Conservation (phyloP, 2,888 invertebrate species). For the Agrochola lychnidis region DNA sequence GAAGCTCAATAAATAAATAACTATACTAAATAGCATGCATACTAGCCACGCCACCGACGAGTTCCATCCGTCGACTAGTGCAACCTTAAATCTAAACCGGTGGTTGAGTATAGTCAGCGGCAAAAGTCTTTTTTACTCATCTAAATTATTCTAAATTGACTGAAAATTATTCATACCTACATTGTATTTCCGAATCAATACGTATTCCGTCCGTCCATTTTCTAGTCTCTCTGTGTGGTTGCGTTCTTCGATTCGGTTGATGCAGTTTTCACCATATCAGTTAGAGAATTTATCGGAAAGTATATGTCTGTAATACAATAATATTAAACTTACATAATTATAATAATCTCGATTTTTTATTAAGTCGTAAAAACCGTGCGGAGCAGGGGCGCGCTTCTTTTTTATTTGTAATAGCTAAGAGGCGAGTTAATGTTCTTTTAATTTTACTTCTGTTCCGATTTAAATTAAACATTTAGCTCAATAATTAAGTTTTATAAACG, state of each 20-base stretch:
- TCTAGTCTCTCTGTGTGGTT: not conserved
- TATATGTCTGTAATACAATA: not conserved
- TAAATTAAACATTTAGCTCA: not conserved
- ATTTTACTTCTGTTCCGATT: not conserved
- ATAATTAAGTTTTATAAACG: not conserved
- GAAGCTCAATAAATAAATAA: too few species aligned
- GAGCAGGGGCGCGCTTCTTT: not conserved
- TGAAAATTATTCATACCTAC: not conserved
- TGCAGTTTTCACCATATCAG: not conserved
- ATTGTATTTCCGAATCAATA: not conserved
- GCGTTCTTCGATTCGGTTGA: not conserved
- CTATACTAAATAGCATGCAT: too few species aligned
- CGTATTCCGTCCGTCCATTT: too few species aligned
- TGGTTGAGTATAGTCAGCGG: not conserved
- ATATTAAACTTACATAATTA: not conserved
- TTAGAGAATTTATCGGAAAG: not conserved
- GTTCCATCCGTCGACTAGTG: too few species aligned
- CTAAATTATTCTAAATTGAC: not conserved
- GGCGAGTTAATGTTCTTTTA: not conserved
- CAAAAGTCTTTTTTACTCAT: not conserved
- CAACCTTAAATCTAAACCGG: constrained; percentile 26
- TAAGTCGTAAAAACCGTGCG: not conserved
- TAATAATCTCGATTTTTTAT: not conserved
- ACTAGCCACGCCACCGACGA: too few species aligned
- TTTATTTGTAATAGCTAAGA: not conserved